Base-by-base conservation (phyloP, 2,888 invertebrate species). In the Acanthococcus lagerstroemiae region DNA sequence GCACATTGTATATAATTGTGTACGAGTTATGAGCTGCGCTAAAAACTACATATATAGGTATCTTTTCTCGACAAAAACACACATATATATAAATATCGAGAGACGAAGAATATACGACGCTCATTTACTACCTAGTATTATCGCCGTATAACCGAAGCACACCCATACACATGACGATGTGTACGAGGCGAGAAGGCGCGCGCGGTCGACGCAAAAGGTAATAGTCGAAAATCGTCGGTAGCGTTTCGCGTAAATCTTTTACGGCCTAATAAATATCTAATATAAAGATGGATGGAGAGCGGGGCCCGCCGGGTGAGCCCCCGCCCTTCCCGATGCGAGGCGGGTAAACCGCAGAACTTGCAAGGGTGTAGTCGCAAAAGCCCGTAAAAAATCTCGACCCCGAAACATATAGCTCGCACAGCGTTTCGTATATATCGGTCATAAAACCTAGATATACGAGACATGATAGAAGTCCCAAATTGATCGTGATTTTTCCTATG, bases 231-330 rank as follows among this genome's bases (percentile, higher is more conserved):
- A 61, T 61, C 52, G 61, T 61, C 61, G 30, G 61, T 60, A 60
- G 60, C 60, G 30, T 30, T 61, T 37, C 30, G 52, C 61, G 61
- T 61, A 61, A 61, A 61, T 61, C 52, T 61, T 61, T 61, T 61
- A 61, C 61, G 50, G 61, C 61, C 61, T 61, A 61, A 61, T 61
- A 61, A 61, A 61, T 61, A 61, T 61, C 61, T 61, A 61, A 61
- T 61, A 61, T 61, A 61, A 61, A 61, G 54, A 61, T n/a, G n/a
- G n/a, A n/a, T n/a, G n/a, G n/a, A n/a, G n/a, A n/a, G n/a, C n/a
- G n/a, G n/a, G n/a, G n/a, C n/a, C n/a, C n/a, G n/a, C n/a, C n/a
- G n/a, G n/a, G n/a, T n/a, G n/a, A n/a, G n/a, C n/a, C n/a, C n/a
- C n/a, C n/a, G n/a, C n/a, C n/a, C n/a, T n/a, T n/a, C n/a, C n/a